Base-by-base conservation (phyloP, 2,797 vertebrate genomes). In the Enoplosus armatus region DNA sequence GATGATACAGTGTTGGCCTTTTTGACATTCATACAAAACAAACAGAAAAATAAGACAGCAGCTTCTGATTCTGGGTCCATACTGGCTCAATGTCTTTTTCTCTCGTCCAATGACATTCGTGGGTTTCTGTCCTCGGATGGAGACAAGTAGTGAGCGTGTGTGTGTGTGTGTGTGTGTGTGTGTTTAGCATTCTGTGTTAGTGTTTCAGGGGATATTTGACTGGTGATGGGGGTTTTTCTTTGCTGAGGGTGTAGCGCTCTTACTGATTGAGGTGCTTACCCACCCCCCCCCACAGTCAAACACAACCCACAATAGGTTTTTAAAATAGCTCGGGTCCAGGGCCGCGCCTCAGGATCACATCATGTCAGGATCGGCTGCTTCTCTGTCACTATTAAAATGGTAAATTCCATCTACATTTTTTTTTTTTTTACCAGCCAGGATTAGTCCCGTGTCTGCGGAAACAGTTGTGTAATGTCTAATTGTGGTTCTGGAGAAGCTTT, bases 1-100 rank as follows among this genome's bases (percentile, higher is more conserved):
- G 93, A 92, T 87, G 76, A 94, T 93, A 94, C 93, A 92, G 89
- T 76, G 90, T 92, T 89, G 87, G 83, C 75, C 75, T 77, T 85
- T 87, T 80, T 67, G 64, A 87, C 85, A 82, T 86, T 80, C 84
- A 90, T 92, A 92, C 81, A 91, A 93, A 93, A 91, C 72, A 85
- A 92, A 89, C 72, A 82, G 59, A 86, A 87, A n/a, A 86, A 90
- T 63, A 80, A 85, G 83, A 92, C 90, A 92, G 93, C 89, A 92
- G 90, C 86, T 84, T 84, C 75, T 51, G 79, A 65, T 83, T 80
- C 0, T n/a, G 39, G 63, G 62, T 74, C 67, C 56, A 24, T 37
- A 33, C 69, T 8, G 59, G 51, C 69, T 74, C 33, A 3, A 54
- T 26, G 51, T 70, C n/a, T 10, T 18, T n/a, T 48, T 48, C 31